Evolutionary conservation across 1,140 invertebrate species (phyloP).

Genomic region (Sycophaga agraensis): DNA sequence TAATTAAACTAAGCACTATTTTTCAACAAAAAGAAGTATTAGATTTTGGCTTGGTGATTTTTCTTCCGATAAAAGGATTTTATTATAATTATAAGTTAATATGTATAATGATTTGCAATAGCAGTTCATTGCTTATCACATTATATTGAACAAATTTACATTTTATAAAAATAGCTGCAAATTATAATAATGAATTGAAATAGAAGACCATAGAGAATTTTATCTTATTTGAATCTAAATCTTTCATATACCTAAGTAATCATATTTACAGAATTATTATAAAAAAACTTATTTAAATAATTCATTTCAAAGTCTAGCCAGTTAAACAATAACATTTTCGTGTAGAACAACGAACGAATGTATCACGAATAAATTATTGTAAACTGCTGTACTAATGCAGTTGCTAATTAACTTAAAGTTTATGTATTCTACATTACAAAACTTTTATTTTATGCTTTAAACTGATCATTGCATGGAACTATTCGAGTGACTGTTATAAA

Average conservation of each 20-base stretch:
- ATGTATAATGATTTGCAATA: neutral
- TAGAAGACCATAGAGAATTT: neutral
- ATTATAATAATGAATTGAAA: constrained; percentile 5
- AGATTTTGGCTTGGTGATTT: neutral
- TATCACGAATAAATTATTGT: too few species aligned
- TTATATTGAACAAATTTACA: neutral
- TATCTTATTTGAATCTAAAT: constrained; percentile 9
- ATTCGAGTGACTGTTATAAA: neutral
- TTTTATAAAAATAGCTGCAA: constrained; percentile 1
- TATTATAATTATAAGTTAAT: neutral
- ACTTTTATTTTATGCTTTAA: neutral
- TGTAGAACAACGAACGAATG: constrained; percentile 5
- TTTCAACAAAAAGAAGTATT: constrained; percentile 4
- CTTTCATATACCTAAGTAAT: neutral
- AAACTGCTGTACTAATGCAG: too few species aligned
- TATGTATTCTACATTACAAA: too few species aligned
- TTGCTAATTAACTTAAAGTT: too few species aligned
- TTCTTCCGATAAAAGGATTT: neutral
- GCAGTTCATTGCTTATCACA: neutral
- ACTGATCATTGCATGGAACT: neutral
- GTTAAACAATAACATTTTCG: neutral
- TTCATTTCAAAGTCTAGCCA: constrained; percentile 5
- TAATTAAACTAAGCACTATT: neutral
- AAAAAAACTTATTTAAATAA: constrained; percentile 19
- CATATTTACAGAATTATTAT: constrained; percentile 10